Conservation (phyloP, 2,888 invertebrate species). For the Coecobrya sp. region DNA sequence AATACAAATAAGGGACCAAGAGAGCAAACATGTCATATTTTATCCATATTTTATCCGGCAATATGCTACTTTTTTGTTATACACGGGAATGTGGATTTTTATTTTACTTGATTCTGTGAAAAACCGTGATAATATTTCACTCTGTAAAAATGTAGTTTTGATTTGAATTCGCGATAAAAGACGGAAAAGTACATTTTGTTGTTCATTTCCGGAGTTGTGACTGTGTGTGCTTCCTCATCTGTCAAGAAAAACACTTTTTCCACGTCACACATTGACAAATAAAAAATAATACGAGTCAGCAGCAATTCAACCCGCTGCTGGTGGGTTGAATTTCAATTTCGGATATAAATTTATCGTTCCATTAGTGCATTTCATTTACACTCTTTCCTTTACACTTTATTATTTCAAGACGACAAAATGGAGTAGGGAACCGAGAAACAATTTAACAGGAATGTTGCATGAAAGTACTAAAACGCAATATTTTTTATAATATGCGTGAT, state of each 20-base stretch:
- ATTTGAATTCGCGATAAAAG: conserved; percentile 29
- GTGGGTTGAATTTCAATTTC: conserved; percentile 27
- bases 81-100: neutral
- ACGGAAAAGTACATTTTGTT: conserved; percentile 51
- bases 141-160: neutral
- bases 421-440: neutral
- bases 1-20: neutral
- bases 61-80: neutral
- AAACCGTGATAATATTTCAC: neutral
- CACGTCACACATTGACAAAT: conserved; percentile 33
- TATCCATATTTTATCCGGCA: neutral
- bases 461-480: neutral
- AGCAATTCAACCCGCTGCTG: neutral
- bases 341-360: conserved; percentile 9
- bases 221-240: conserved; percentile 35
- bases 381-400: neutral
- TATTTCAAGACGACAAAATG: neutral
- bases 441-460: conserved; percentile 27
- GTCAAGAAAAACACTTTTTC: conserved; percentile 51
- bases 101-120: neutral
- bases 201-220: conserved; percentile 50
- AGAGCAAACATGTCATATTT: neutral
- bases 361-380: conserved; percentile 28
- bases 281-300: neutral
- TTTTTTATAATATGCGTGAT: neutral